A percentile compares a stretch with the other conserved stretches of the same genome.
Conservation (phyloP, 2,113 vertebrate genomes). For the Corvus cornix region DNA sequence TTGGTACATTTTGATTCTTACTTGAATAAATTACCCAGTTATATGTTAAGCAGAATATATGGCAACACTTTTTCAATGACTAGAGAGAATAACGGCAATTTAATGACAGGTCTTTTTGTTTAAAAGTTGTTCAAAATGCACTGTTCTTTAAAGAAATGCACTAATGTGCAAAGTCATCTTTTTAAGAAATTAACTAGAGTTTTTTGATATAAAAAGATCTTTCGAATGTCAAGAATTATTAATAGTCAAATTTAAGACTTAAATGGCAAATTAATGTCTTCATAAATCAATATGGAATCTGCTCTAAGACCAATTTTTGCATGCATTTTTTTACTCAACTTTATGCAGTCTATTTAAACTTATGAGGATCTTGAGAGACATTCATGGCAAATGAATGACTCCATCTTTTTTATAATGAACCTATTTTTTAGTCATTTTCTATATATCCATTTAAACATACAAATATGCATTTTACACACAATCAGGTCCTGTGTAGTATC, state of each 20-base stretch:
- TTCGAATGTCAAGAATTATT: slow-evolving; percentile 64
- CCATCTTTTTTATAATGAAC: not conserved
- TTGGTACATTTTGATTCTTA: not conserved
- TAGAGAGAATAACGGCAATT: not conserved
- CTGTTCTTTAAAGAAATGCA: not conserved
- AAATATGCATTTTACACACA: not conserved
- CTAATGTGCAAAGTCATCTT: not conserved
- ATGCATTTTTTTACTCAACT: not conserved
- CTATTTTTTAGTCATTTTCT: not conserved
- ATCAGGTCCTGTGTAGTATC: not conserved
- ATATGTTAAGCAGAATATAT: not conserved
- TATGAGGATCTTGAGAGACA: not conserved
- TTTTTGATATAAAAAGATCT: slow-evolving; percentile 6
- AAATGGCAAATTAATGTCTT: slow-evolving; percentile 69
- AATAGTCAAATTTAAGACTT: slow-evolving; percentile 58
- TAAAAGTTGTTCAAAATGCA: not conserved
- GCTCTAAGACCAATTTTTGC: not conserved
- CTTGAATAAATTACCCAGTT: not conserved
- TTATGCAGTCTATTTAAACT: not conserved
- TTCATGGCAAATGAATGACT: not conserved
- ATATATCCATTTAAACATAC: not conserved
- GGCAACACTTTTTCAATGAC: not conserved
- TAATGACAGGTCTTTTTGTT: not conserved
- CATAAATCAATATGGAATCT: slow-evolving; percentile 66
- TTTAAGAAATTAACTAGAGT: not conserved